Percentiles rank a stretch among this genome's conserved stretches.
Evolutionary conservation across 1,140 invertebrate species (phyloP).

Genomic region (Agrypnia vestita): DNA sequence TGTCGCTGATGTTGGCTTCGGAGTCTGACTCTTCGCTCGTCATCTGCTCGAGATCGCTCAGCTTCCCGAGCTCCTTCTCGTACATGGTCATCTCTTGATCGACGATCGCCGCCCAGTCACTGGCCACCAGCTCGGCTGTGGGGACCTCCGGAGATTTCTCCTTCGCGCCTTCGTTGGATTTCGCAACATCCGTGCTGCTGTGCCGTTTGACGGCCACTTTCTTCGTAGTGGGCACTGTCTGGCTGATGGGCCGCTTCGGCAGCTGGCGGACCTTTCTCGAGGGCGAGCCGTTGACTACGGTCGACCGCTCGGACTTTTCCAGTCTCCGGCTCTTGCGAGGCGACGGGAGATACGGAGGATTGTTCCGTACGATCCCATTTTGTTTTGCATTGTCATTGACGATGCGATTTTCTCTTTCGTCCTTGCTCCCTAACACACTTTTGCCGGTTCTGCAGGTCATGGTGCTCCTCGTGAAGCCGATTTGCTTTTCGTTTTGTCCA

Average conservation of each 20-base stretch:
- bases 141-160: conserved; percentile 51
- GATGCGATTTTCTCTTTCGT: conserved; percentile 18
- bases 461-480: conserved; percentile 21
- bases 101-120: conserved; percentile 65
- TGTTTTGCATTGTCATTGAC: conserved; percentile 16
- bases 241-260: conserved; percentile 63
- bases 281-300: conserved; percentile 69
- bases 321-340: conserved; percentile 69
- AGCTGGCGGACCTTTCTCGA: conserved; percentile 70
- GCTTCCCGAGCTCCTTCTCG: conserved; percentile 67
- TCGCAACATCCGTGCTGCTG: conserved; percentile 30
- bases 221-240: conserved; percentile 52
- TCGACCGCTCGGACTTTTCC: conserved; percentile 70
- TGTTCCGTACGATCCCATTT: background rate
- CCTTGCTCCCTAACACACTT: conserved; percentile 24
- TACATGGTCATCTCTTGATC: conserved; percentile 71
- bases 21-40: conserved; percentile 68
- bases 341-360: conserved; percentile 64
- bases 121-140: conserved; percentile 43
- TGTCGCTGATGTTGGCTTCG: conserved; percentile 60
- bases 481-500: conserved; percentile 8
- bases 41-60: conserved; percentile 63
- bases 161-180: conserved; percentile 13
- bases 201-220: conserved; percentile 57
- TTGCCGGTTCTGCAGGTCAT: conserved; percentile 11